phyloP scores from a whole-genome alignment of 2,888 invertebrate genomes.

The Chydorus sphaericus region DNA sequence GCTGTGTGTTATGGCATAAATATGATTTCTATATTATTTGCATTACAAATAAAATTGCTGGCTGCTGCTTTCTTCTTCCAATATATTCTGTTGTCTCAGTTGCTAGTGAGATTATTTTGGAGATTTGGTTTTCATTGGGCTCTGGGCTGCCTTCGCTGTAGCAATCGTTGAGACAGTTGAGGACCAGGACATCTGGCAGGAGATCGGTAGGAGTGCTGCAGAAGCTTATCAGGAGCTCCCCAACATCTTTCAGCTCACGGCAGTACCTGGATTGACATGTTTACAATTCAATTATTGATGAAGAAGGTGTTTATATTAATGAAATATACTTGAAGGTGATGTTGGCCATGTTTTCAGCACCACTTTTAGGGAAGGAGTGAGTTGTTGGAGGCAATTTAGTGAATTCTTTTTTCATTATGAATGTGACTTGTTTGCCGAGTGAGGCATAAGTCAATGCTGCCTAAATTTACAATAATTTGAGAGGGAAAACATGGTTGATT shows the following conservation, averaged over 20 bases:
- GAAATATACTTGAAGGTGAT: neutral
- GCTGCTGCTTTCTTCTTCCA: neutral
- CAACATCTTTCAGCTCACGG: neutral
- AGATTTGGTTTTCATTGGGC: neutral
- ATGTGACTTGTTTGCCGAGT: neutral
- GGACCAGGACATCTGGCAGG: neutral
- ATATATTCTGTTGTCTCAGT: neutral
- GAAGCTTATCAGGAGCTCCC: neutral
- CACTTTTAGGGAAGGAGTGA: neutral
- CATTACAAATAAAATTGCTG: neutral
- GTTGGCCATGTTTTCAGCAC: neutral
- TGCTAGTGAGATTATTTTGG: neutral
- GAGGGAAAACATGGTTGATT: neutral
- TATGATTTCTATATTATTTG: neutral
- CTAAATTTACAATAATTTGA: neutral
- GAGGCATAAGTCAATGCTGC: neutral
- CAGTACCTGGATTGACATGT: neutral
- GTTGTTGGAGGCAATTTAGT: neutral
- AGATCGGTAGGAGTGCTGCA: neutral
- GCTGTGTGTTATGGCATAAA: neutral
- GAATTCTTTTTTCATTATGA: neutral
- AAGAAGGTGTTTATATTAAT: neutral
- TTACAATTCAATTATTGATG: neutral
- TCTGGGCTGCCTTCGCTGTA: neutral
- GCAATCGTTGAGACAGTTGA: neutral